A percentile compares a stretch with the other conserved stretches of the same genome.
Evolutionary conservation across 2,113 vertebrate species (phyloP).

Genomic region (Neolamprologus sp.): DNA sequence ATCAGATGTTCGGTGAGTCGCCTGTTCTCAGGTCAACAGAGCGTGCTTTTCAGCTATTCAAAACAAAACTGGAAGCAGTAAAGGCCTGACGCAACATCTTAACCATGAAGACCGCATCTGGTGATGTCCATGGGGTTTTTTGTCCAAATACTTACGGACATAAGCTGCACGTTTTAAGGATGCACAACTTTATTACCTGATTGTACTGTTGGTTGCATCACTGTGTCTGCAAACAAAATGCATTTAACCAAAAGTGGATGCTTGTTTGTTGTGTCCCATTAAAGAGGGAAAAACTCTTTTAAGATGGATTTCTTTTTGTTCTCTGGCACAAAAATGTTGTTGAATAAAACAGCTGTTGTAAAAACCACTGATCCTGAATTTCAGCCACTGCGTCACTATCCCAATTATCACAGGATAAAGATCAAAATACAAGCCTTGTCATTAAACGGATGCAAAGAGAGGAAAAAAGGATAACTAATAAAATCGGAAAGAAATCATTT

Average conservation of each 20-base stretch:
- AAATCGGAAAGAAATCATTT: background rate
- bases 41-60: rapidly evolving
- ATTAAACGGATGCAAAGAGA: rapidly evolving
- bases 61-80: background rate
- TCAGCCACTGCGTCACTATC: background rate
- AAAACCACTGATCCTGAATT: background rate
- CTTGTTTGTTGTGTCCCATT: background rate
- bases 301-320: background rate
- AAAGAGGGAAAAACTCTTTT: background rate
- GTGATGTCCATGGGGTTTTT: background rate
- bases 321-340: background rate
- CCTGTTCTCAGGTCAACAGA: background rate
- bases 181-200: background rate
- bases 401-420: background rate
- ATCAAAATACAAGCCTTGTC: background rate
- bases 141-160: rapidly evolving
- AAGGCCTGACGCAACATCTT: background rate
- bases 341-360: background rate
- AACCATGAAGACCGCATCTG: rapidly evolving
- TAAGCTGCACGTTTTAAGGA: background rate
- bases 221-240: background rate
- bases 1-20: rapidly evolving
- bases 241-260: background rate
- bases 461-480: background rate
- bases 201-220: background rate